Evolutionary conservation across 2,888 invertebrate genomes (phyloP), one percentile per base, ranked within the genome.

Genomic region (Acrobasis consociella): DNA sequence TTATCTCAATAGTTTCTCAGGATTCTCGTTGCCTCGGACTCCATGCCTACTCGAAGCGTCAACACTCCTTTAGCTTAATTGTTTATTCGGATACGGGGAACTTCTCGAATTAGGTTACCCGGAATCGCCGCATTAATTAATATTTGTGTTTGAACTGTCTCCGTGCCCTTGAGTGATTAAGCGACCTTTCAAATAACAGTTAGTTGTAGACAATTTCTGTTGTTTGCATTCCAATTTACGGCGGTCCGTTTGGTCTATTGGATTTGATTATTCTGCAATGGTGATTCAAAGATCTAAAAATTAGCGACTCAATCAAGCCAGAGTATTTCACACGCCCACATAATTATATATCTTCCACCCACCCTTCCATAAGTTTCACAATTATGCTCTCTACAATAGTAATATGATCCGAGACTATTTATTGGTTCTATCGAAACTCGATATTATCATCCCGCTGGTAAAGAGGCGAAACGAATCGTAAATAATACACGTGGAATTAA

Each of bases 101-200:
- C 82, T 89, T 89, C 86, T 82, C 83, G 77, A 87, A 89, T 89
- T 88, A 89, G 86, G 86, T 87, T 84, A 86, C 78, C 83, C 85
- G 84, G 84, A 87, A 90, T 84, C 80, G 83, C 83, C 83, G 83
- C 84, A 85, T 86, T 91, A 90, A 91, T 91, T 91, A 90, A 91
- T 91, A 89, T 91, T 90, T 91, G 88, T 87, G 82, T 89, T 90
- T 86, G 80, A 87, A 87, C 87, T 86, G 87, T 86, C 88, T 85
- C 83, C 82, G 77, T 85, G 86, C 84, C 87, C 86, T 86, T 87
- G 85, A 85, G 87, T 88, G 86, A 90, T 89, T 89, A 89, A 87
- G 81, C 78, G 85, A 85, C 87, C 86, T 86, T 86, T 85, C 86
- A 81, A 87, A 87, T 85, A 85, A 83, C 83, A 80, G 82, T 87